These are phyloP conservation scores for Trichopria drosophilae DNA, from an alignment of 2,888 invertebrate genomes.

Conservation along the genomic window DNA sequence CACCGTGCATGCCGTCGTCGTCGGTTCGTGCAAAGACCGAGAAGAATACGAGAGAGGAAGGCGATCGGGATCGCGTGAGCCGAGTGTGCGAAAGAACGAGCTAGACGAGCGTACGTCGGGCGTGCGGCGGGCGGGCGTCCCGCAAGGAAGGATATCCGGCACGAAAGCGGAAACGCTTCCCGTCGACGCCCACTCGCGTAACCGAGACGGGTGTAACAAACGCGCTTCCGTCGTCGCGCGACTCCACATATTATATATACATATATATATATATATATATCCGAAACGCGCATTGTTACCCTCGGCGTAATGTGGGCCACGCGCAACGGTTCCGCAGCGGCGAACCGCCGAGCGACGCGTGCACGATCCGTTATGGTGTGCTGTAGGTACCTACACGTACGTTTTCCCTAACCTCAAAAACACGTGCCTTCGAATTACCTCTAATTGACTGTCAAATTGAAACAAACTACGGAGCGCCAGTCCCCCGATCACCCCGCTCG, in stretches of 20 bases:
- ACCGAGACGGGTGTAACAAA: constrained; percentile 35
- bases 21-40: too few species aligned
- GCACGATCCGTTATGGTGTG: background rate
- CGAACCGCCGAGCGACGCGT: background rate
- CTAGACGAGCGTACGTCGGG: too few species aligned
- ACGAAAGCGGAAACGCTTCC: constrained; percentile 52
- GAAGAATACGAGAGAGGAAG: constrained; percentile 3
- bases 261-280: too few species aligned
- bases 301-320: too few species aligned
- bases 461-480: constrained; percentile 17
- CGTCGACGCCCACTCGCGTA: constrained; percentile 41
- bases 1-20: too few species aligned
- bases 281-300: too few species aligned
- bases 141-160: constrained; percentile 55
- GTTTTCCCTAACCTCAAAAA: background rate
- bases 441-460: constrained; percentile 25
- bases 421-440: constrained; percentile 18
- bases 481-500: too few species aligned
- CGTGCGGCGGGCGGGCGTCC: constrained; percentile 49
- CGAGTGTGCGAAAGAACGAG: constrained; percentile 2
- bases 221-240: constrained; percentile 41
- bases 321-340: background rate
- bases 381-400: background rate
- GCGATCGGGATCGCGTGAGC: background rate
- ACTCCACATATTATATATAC: constrained; percentile 14